Conservation (phyloP, 2,113 vertebrate species). For the Gorsachius goisagi region DNA sequence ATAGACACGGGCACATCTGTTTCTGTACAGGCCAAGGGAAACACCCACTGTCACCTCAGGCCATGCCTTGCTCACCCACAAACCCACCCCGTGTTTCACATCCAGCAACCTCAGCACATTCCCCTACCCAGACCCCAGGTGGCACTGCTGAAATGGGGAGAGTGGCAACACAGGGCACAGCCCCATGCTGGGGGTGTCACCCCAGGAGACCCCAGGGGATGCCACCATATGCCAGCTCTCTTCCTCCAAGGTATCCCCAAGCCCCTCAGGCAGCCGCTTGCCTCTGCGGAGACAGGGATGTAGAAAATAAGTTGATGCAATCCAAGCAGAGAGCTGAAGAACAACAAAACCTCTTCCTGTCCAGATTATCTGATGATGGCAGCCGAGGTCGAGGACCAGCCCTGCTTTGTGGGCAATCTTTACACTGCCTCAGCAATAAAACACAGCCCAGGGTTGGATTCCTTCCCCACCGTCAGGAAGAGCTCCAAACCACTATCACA, state of each 20-base stretch:
- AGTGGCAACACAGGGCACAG: background rate
- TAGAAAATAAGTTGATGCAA: background rate
- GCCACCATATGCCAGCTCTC: background rate
- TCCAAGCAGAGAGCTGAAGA: background rate
- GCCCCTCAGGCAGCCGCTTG: background rate
- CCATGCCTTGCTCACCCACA: background rate
- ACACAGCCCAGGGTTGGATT: background rate
- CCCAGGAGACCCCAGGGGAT: background rate
- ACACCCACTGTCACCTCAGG: rapidly evolving
- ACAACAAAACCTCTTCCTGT: background rate
- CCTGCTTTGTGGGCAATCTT: background rate
- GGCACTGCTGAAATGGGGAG: background rate
- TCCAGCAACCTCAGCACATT: background rate
- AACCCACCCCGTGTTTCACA: background rate
- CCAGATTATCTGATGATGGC: background rate
- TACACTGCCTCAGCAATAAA: background rate
- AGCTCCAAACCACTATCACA: background rate
- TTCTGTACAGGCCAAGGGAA: background rate
- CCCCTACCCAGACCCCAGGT: background rate
- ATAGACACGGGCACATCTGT: background rate
- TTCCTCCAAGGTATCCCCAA: background rate
- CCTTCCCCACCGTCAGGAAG: background rate
- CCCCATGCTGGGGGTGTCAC: background rate
- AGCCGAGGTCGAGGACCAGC: background rate
- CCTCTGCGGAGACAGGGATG: no score